Conservation (phyloP, 2,797 vertebrate genomes). For the Pterois miles region DNA sequence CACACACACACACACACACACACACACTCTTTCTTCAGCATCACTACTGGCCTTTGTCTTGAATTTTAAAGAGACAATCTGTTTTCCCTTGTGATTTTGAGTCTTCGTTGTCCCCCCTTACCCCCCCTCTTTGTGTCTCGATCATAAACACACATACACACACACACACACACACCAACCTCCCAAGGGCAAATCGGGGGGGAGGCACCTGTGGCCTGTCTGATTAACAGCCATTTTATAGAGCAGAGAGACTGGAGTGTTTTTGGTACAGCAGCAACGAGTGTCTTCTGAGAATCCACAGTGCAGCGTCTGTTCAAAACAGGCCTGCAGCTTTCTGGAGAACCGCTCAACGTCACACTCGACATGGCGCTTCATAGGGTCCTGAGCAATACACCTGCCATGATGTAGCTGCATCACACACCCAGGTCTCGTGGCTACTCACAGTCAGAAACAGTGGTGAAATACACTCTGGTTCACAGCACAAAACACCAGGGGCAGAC, state of each 20-base stretch:
- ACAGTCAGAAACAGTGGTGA: too few relatives aligned
- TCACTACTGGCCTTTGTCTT: constrained; percentile 17
- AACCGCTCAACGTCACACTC: neutral
- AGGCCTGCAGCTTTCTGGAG: neutral
- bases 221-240: constrained; percentile 60
- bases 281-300: constrained; percentile 17
- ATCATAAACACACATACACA: constrained; percentile 14
- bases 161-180: constrained; percentile 7
- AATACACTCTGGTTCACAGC: too few relatives aligned
- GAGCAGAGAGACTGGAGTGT: constrained; percentile 4
- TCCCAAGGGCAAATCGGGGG: constrained; percentile 29
- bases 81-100: constrained; percentile 24
- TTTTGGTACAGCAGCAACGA: neutral
- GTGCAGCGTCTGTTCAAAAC: neutral
- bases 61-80: constrained; percentile 53
- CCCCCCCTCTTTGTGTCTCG: neutral
- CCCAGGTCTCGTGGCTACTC: too few relatives aligned
- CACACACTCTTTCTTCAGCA: neutral
- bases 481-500: too few relatives aligned
- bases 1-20: neutral
- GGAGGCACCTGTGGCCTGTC: constrained; percentile 50
- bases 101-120: neutral
- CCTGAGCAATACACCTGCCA: too few relatives aligned
- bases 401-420: too few relatives aligned
- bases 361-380: too few relatives aligned